Evolutionary conservation across 2,888 invertebrate genomes (phyloP).

Genomic region (Orthosia incerta): DNA sequence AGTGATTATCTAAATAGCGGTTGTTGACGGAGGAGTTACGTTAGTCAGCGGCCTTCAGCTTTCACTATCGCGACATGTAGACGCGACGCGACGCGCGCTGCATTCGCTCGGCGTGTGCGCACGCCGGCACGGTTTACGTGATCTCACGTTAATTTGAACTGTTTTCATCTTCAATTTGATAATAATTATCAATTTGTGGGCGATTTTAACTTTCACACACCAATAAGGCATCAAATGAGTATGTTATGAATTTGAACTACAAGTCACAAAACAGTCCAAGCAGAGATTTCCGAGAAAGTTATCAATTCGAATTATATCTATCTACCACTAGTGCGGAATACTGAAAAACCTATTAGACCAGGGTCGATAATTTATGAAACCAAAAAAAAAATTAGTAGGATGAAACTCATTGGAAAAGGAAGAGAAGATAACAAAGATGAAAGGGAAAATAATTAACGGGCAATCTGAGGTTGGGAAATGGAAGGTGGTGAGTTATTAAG

Average conservation of each 20-base stretch:
- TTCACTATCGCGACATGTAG: slow-evolving; percentile 81
- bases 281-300: not conserved
- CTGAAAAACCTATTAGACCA: too few species aligned
- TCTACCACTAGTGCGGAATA: not conserved
- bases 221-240: not conserved
- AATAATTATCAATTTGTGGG: not conserved
- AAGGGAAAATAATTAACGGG: too few species aligned
- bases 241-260: not conserved
- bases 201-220: slow-evolving; percentile 2
- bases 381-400: too few species aligned
- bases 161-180: slow-evolving; percentile 29
- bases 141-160: slow-evolving; percentile 47
- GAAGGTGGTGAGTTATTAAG: too few species aligned
- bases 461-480: too few species aligned
- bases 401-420: too few species aligned
- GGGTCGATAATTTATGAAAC: too few species aligned
- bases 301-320: not conserved
- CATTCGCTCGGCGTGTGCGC: slow-evolving; percentile 51
- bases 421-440: too few species aligned
- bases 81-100: slow-evolving; percentile 58
- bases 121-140: slow-evolving; percentile 50
- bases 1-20: slow-evolving; percentile 62
- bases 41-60: slow-evolving; percentile 80
- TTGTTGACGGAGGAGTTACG: slow-evolving; percentile 69
- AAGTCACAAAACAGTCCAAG: not conserved